Evolutionary conservation across 2,888 invertebrate genomes (phyloP).

Genomic region (Protophormia terraenovae): DNA sequence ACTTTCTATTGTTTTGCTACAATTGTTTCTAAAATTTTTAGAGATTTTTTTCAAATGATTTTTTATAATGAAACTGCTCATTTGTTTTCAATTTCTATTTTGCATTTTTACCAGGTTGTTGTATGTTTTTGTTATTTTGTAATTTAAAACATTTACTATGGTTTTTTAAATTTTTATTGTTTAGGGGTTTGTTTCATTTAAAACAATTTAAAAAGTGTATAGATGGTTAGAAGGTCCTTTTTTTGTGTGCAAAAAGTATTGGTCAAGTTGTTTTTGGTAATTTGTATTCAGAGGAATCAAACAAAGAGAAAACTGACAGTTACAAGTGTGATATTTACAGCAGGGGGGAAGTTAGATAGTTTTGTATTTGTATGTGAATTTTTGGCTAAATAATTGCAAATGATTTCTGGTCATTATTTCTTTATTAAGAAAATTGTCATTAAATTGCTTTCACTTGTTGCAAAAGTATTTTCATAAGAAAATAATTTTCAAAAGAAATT

Average conservation of each 20-base stretch:
- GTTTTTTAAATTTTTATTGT: slow-evolving; percentile 55
- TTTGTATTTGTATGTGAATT: neutral
- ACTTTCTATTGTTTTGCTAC: slow-evolving; percentile 8
- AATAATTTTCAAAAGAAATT: neutral
- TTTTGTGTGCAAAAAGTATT: neutral
- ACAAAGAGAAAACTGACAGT: neutral
- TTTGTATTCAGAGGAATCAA: slow-evolving; percentile 8
- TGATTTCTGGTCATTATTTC: slow-evolving; percentile 2
- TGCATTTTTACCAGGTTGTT: neutral
- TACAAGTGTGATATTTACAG: slow-evolving; percentile 32
- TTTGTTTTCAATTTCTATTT: slow-evolving; percentile 54
- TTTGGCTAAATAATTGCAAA: slow-evolving; percentile 4
- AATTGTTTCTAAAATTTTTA: slow-evolving; percentile 7
- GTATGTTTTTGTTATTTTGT: neutral
- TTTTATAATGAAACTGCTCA: slow-evolving; percentile 49
- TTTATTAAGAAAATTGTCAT: slow-evolving; percentile 33
- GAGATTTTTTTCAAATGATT: neutral
- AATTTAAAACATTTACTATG: slow-evolving; percentile 54
- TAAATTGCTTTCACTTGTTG: slow-evolving; percentile 17
- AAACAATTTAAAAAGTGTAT: slow-evolving; percentile 23
- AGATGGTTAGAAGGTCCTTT: neutral
- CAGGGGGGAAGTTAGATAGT: neutral
- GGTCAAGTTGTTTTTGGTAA: slow-evolving; percentile 42
- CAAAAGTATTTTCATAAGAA: neutral
- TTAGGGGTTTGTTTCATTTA: slow-evolving; percentile 33